Evolutionary conservation across 2,113 vertebrate genomes (phyloP), one percentile per base, ranked within the genome.

Genomic region (Aplodontia rufa): DNA sequence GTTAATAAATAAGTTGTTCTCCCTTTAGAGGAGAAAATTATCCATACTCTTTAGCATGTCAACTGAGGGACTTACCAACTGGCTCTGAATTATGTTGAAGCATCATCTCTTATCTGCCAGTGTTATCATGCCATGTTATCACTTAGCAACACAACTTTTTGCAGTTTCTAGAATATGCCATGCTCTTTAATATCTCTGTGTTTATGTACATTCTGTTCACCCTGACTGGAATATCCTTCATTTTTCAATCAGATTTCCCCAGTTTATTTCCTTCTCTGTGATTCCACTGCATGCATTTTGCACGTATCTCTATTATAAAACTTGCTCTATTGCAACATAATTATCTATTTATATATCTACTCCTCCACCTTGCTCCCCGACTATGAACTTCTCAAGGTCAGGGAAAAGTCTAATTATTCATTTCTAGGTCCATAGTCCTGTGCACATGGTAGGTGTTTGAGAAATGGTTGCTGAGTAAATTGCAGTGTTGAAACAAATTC

Each of bases 311-410:
- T 88, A 69, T 84, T 76, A 69, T 45, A 91, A 95, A 87, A 89
- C 14, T 80, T 64, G 82, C 6, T 49, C 17, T 5, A 51, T 62
- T 9, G 24, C 17, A 81, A 22, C 19, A 76, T 28, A 91, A 74
- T 68, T 92, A 90, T 69, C 49, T 84, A 78, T 78, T 89, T 60
- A 42, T 82, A 64, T 95, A 37, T 60, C 45, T 90, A 71, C 32
- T 51, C 2, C 3, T 13, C 10, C 53, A 93, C 20, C 20, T 62
- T 91, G 30, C 16, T 37, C 90, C 83, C 45, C 81, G 64, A 94
- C 10, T 83, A 5, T 72, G 17, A 92, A 91, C 40, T 92, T 91
- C n/a, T 95, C 91, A 91, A 94, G n/a, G 26, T 95, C 32, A 82
- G 30, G 26, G 35, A 79, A 82, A 83, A 74, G 10, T 53, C 72